Evolutionary conservation across 2,888 invertebrate species (phyloP).

Genomic region (Salticus scenicus): DNA sequence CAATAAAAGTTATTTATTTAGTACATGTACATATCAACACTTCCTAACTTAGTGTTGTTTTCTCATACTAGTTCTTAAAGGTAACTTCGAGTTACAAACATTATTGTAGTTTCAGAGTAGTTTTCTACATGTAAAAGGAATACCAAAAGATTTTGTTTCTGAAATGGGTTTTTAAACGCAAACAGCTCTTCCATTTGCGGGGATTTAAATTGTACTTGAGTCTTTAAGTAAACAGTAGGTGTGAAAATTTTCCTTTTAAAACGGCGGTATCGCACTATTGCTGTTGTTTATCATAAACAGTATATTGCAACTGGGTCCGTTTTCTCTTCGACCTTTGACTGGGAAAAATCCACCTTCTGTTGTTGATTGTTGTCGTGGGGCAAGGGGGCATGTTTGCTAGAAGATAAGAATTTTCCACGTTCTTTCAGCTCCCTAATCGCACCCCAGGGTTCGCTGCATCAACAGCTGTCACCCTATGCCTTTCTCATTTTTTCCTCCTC

Average conservation of each 20-base stretch:
- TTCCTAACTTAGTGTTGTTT: no score
- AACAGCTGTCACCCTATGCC: conserved; percentile 46
- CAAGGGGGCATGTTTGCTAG: conserved; percentile 18
- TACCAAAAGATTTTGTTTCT: no score
- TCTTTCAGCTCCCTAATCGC: conserved; percentile 45
- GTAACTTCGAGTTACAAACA: no score
- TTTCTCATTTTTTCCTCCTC: conserved; percentile 1
- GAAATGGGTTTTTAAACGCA: no score
- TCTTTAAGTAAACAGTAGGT: background rate
- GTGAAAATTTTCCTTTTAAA: background rate
- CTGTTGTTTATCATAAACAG: background rate
- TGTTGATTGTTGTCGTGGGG: conserved; percentile 27
- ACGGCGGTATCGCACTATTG: background rate
- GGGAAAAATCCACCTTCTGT: conserved; percentile 13
- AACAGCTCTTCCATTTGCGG: no score
- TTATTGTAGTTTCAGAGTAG: no score
- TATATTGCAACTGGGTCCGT: background rate
- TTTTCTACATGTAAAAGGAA: no score
- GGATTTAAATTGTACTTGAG: no score
- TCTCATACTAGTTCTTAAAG: no score
- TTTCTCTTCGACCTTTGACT: background rate
- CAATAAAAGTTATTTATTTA: no score
- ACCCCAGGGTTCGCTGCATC: conserved; percentile 48
- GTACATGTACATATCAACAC: no score
- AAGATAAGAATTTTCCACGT: conserved; percentile 55